Evolutionary conservation across 2,113 vertebrate genomes (phyloP), one percentile per base, ranked within the genome.

Genomic region (Macquaria ambigua): DNA sequence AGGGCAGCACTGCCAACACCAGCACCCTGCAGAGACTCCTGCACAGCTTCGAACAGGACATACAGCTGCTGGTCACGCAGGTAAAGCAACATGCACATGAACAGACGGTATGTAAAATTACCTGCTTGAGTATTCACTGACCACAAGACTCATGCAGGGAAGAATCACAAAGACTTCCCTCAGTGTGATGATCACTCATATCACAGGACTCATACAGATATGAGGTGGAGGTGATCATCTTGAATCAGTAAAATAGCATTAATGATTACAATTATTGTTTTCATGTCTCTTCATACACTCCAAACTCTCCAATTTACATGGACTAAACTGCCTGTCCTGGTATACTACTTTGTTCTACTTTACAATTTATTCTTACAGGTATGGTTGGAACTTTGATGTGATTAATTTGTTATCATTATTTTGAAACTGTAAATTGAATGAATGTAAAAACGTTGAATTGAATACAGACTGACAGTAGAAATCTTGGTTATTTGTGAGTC

Each of bases 31-130:
- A 98, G 75, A 94, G 98, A 64, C 95, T 97, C 0, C 86, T 99
- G 83, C 94, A 96, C 4, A 96, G 96, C 84, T 99, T 99, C 6
- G 97, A 99, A 62, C 97, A 97, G 0, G 98, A 99, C 76, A 96
- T 99, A 53, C 97, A 99, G 94, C 96, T 97, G 52, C 94, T 99
- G 21, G 97, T 98, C 93, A 93, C 96, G 0, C 97, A 98, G 95
- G 97, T 98, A 86, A 81, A 87, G 31, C n/a, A 25, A n/a, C 72
- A 68, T 12, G 8, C 52, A 58, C 59, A 21, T n/a, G 3, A 34
- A 1, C 58, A 85, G 62, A 74, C 56, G 12, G 10, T 72, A 52
- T 25, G 7, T 4, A 4, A 64, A n/a, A 55, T 37, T 6, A 52
- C 15, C 72, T 5, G 53, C 34, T 39, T 18, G 12, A 15, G 2